These are phyloP conservation scores for Toxotes lorentzi DNA, from an alignment of 2,797 vertebrate genomes.

Conservation along the genomic window DNA sequence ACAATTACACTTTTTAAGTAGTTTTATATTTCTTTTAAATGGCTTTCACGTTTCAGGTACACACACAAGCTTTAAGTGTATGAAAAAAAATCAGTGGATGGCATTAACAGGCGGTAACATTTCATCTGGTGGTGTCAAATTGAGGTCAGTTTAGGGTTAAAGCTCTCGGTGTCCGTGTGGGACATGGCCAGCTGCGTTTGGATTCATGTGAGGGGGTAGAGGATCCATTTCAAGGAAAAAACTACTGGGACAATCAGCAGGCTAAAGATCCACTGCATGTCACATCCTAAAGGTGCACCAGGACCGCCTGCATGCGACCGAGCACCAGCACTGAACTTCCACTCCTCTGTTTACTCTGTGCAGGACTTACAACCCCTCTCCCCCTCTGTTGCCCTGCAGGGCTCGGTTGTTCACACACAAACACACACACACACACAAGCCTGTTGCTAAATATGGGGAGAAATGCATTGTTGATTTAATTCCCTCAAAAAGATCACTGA, in stretches of 20 bases:
- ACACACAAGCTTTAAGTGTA: slow-evolving; percentile 29
- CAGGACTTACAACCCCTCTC: slow-evolving; percentile 50
- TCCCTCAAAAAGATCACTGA: slow-evolving; percentile 84
- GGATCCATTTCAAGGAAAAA: slow-evolving; percentile 98
- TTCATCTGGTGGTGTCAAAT: slow-evolving; percentile 98
- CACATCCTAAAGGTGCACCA: slow-evolving; percentile 90
- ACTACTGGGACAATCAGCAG: slow-evolving; percentile 93
- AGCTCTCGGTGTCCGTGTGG: slow-evolving; percentile 96
- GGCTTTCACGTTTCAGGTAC: slow-evolving; percentile 54
- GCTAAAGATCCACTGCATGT: slow-evolving; percentile 91
- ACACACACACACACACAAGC: slow-evolving; percentile 50
- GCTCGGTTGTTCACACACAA: slow-evolving; percentile 49
- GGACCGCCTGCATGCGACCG: slow-evolving; percentile 51
- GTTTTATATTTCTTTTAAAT: slow-evolving; percentile 52
- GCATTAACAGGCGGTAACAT: slow-evolving; percentile 97
- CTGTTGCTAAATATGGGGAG: slow-evolving; percentile 80
- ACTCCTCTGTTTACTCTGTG: slow-evolving; percentile 70
- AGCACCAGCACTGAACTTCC: slow-evolving; percentile 60
- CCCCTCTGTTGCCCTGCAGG: slow-evolving; percentile 54
- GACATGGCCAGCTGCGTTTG: slow-evolving; percentile 98
- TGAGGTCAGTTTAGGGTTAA: slow-evolving; percentile 99
- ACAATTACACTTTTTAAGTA: slow-evolving; percentile 51
- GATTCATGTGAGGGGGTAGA: slow-evolving; percentile 91
- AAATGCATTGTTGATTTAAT: slow-evolving; percentile 82
- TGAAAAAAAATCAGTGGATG: slow-evolving; percentile 88